Evolutionary conservation across 2,888 invertebrate species (phyloP).

Genomic region (Idaea biselata): DNA sequence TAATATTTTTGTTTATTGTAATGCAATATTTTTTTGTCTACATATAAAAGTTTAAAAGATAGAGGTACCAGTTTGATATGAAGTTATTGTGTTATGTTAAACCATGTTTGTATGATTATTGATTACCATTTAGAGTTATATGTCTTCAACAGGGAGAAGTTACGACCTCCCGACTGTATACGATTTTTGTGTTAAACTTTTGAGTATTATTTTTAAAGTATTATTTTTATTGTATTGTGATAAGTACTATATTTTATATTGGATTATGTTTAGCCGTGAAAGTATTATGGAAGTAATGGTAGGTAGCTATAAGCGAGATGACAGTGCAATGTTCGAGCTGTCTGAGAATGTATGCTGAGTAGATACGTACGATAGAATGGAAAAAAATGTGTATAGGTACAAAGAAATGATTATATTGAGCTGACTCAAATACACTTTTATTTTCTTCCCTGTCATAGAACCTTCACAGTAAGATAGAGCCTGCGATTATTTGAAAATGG

Average conservation of each 20-base stretch:
- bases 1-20: constrained; percentile 6
- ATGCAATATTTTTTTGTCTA: neutral
- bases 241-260: constrained; percentile 65
- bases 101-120: constrained; percentile 47
- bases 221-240: constrained; percentile 73
- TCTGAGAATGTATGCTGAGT: constrained; percentile 69
- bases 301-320: constrained; percentile 62
- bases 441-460: constrained; percentile 10
- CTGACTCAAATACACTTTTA: constrained; percentile 53
- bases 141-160: constrained; percentile 28
- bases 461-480: constrained; percentile 8
- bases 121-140: constrained; percentile 49
- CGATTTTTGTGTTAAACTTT: constrained; percentile 69
- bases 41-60: constrained; percentile 19
- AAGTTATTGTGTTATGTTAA: constrained; percentile 38
- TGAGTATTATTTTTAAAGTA: constrained; percentile 77
- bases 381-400: constrained; percentile 67
- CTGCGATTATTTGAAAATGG: constrained; percentile 13
- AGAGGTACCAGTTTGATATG: neutral
- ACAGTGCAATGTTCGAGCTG: constrained; percentile 50
- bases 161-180: constrained; percentile 56
- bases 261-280: constrained; percentile 64
- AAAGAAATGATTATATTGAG: constrained; percentile 78
- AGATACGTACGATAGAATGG: constrained; percentile 65
- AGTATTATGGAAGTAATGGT: constrained; percentile 69